Conservation (phyloP, 64 coral and sea anemone species). For the Trachythela sp. region DNA sequence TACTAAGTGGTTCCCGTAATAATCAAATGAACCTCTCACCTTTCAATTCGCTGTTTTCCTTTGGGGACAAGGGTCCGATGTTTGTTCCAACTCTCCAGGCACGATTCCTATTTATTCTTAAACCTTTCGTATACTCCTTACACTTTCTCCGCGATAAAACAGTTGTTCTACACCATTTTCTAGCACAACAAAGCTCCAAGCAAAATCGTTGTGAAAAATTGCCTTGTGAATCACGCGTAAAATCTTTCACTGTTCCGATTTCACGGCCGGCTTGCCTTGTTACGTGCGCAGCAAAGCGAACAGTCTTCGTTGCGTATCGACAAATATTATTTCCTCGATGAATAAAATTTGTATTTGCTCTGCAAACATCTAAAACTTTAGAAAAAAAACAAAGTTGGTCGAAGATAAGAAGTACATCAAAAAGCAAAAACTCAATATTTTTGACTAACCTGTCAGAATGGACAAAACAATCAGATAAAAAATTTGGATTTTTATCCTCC, state of each 20-base stretch:
- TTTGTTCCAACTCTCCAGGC: not conserved
- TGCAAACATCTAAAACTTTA: not conserved
- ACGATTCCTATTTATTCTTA: not conserved
- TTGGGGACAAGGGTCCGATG: too few species aligned
- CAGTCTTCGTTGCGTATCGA: not conserved
- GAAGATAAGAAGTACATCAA: not conserved
- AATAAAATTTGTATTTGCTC: not conserved
- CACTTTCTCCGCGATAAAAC: not conserved
- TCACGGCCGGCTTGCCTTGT: not conserved
- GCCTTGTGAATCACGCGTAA: not conserved
- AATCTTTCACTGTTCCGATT: not conserved
- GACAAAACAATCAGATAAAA: not conserved
- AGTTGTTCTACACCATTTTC: not conserved
- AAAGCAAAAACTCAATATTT: not conserved
- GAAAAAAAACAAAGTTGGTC: not conserved
- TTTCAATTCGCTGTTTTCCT: too few species aligned
- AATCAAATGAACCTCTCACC: too few species aligned
- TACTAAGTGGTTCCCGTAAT: too few species aligned
- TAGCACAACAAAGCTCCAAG: not conserved
- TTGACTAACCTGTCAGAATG: not conserved
- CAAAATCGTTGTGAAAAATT: not conserved
- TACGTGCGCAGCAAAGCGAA: not conserved
- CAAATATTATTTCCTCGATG: not conserved
- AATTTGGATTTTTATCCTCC: not conserved
- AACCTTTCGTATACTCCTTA: not conserved